Evolutionary conservation across 2,113 vertebrate genomes (phyloP).

Genomic region (Scomber colias): DNA sequence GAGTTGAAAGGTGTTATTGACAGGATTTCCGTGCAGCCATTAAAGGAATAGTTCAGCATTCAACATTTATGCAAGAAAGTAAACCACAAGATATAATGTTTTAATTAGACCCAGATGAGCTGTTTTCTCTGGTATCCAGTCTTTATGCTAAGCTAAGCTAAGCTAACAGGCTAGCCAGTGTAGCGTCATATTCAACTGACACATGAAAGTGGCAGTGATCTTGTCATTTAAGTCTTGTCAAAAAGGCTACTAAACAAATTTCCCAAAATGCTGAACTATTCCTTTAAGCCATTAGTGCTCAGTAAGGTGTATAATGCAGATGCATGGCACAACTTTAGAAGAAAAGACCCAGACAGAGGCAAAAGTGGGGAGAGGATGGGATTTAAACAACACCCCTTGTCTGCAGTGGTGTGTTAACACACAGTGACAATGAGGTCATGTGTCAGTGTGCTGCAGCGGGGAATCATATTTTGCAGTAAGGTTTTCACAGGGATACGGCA

Average conservation of each 20-base stretch:
- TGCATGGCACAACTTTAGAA: constrained; percentile 2
- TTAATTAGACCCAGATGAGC: background rate
- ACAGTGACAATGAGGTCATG: constrained; percentile 20
- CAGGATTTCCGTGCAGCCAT: constrained; percentile 29
- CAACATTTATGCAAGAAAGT: background rate
- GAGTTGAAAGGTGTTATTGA: constrained; percentile 45
- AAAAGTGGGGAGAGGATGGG: constrained; percentile 8
- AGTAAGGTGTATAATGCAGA: constrained; percentile 6
- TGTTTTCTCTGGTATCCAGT: background rate
- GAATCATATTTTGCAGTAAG: constrained; percentile 38
- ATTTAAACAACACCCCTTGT: constrained; percentile 6
- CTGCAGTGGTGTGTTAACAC: constrained; percentile 42
- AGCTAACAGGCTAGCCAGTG: background rate
- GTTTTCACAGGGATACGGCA: constrained; percentile 66
- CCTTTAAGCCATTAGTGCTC: constrained; percentile 17
- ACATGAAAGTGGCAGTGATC: background rate
- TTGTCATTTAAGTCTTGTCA: background rate
- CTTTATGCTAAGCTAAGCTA: background rate
- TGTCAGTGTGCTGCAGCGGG: constrained; percentile 36
- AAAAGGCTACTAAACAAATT: constrained; percentile 1
- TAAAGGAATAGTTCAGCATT: constrained; percentile 21
- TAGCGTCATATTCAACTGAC: background rate
- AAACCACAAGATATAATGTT: background rate
- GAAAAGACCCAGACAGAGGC: constrained; percentile 21
- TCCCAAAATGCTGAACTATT: constrained; percentile 19